These are phyloP conservation scores for Butorides virescens DNA, from an alignment of 2,113 vertebrate species.

Conservation along the genomic window DNA sequence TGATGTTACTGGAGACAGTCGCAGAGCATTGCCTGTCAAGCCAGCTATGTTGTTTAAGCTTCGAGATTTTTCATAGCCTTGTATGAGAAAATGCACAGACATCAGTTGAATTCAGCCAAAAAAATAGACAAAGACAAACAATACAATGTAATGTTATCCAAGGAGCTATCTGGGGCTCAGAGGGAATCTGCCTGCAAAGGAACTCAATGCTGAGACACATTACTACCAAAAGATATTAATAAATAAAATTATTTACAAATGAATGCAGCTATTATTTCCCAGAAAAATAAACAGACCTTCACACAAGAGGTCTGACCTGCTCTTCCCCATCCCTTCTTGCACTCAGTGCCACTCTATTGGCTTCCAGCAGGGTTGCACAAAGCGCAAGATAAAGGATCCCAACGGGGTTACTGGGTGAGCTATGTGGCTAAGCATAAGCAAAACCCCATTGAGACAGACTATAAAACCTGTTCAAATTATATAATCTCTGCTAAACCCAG, in stretches of 20 bases:
- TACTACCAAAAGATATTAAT: background rate
- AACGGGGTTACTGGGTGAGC: background rate
- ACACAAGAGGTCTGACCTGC: background rate
- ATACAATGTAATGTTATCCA: conserved; percentile 76
- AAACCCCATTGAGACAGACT: background rate
- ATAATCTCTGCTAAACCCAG: background rate
- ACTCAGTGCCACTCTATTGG: background rate
- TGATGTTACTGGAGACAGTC: conserved; percentile 93
- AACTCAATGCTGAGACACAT: conserved; percentile 57
- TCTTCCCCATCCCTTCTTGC: background rate
- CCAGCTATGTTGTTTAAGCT: conserved; percentile 97
- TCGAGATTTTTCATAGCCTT: conserved; percentile 96
- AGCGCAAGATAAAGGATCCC: background rate
- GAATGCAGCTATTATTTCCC: background rate
- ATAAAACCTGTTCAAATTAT: background rate
- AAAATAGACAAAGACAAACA: conserved; percentile 85
- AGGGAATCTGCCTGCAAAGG: conserved; percentile 51
- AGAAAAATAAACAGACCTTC: conserved; percentile 22
- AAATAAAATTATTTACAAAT: conserved; percentile 17
- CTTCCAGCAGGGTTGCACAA: background rate
- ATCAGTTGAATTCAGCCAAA: conserved; percentile 84
- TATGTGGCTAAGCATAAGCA: background rate
- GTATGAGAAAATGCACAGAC: conserved; percentile 87
- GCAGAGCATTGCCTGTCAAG: conserved; percentile 89
- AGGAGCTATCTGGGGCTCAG: conserved; percentile 51